Evolutionary conservation across 1,140 invertebrate species (phyloP), one percentile per base, ranked within the genome.

Genomic region (Trachymyrmex cornetzi): DNA sequence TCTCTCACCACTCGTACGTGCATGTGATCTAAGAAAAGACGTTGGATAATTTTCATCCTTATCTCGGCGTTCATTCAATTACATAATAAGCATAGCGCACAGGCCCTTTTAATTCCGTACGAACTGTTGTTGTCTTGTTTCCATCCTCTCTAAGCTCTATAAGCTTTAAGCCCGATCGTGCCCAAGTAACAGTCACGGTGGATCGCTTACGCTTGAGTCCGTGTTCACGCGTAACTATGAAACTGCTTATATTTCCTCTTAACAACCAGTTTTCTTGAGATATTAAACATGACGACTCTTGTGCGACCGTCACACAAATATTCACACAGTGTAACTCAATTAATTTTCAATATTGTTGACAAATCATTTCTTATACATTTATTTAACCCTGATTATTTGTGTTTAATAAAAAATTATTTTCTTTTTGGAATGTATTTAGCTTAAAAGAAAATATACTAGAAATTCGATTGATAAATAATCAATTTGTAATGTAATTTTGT

Each of bases 11-110:
- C 38, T 79, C 22, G 22, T 6, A n/a, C 38, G 22, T 16, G 24
- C 48, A 9, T 38, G 22, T 19, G 38, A 34, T 38, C 5, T 57
- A 19, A 64, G 61, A 30, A 79, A 66, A 79, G 77, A 50, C 61
- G 61, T 27, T 24, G 27, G 61, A 67, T 79, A 79, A 79, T 79
- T 79, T 66, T 79, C 77, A 30, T 44, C 38, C 77, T 66, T 79
- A 79, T 50, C 75, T 77, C 61, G 24, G n/a, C 77, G 34, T 66
- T 79, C 24, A 79, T 79, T 79, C 61, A 50, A 79, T 79, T 79
- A 79, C 77, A 22, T 79, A 79, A 79, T 79, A 79, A 79, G 77
- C 77, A 67, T 66, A 22, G 22, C 24, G 19, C 3, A 11, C 19
- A 14, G 11, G 12, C 12, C 38, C 38, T 79, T 69, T 63, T 77